Percentiles rank a stretch among this genome's conserved stretches.
phyloP scores from a whole-genome alignment of 2,113 vertebrate genomes.

The Paradisaea rubra region DNA sequence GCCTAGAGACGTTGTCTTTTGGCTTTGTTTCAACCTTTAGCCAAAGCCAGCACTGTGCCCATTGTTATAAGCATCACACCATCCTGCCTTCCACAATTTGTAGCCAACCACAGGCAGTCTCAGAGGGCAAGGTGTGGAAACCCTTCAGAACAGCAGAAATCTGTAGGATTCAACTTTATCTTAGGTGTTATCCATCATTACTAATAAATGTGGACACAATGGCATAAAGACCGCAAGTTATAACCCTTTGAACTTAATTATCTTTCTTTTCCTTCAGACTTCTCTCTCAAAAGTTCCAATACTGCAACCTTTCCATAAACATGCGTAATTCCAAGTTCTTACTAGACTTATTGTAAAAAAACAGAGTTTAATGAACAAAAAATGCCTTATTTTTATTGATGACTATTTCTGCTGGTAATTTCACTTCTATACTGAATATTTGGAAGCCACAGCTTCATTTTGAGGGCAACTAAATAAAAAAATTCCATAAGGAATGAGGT shows the following conservation, averaged over 20 bases:
- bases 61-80: rapidly evolving
- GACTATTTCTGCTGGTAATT: background rate
- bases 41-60: background rate
- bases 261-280: background rate
- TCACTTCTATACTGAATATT: background rate
- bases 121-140: background rate
- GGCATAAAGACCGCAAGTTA: background rate
- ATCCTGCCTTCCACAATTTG: background rate
- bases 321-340: background rate
- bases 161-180: background rate
- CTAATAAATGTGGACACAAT: background rate
- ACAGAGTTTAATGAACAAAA: background rate
- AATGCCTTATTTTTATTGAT: background rate
- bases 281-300: background rate
- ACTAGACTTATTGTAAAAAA: background rate
- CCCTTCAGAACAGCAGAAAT: background rate
- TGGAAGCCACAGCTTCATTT: background rate
- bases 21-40: background rate
- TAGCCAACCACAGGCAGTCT: background rate
- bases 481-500: background rate
- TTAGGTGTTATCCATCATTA: background rate
- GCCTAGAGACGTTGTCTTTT: background rate
- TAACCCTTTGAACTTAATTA: background rate
- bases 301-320: background rate
- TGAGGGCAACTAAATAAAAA: background rate